These are phyloP conservation scores for Xenopus laevis DNA, from an alignment of 2,113 vertebrate species.

Conservation along the genomic window DNA sequence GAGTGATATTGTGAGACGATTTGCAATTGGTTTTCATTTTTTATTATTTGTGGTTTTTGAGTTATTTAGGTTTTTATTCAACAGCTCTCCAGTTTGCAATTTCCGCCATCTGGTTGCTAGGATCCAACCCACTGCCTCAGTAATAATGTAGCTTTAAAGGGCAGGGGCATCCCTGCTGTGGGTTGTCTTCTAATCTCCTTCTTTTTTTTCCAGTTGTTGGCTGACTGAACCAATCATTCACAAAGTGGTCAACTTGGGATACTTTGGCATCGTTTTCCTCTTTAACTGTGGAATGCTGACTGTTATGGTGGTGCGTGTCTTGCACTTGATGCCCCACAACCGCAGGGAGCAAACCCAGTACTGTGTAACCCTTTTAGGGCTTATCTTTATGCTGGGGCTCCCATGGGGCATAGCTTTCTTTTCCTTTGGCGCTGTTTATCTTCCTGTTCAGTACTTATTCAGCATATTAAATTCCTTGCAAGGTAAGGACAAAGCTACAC, in stretches of 20 bases:
- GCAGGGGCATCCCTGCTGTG: too few species aligned
- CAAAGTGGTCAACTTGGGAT: conserved; percentile 70
- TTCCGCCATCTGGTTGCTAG: too few species aligned
- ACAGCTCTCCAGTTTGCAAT: too few species aligned
- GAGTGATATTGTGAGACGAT: too few species aligned
- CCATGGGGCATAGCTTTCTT: conserved; percentile 83
- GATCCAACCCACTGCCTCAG: too few species aligned
- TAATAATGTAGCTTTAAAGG: too few species aligned
- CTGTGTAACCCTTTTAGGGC: conserved; percentile 67
- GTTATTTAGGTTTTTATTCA: too few species aligned
- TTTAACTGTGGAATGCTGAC: conserved; percentile 75
- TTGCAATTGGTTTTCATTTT: too few species aligned
- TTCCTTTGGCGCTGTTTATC: conserved; percentile 65
- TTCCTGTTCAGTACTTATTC: conserved; percentile 77
- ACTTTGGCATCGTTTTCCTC: conserved; percentile 74
- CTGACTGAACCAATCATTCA: conserved; percentile 67
- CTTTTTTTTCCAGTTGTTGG: conserved; percentile 72
- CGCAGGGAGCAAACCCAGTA: conserved; percentile 54
- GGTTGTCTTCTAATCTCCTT: neutral
- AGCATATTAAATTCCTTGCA: conserved; percentile 84
- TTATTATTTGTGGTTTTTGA: too few species aligned
- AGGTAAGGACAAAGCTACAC: conserved; percentile 54
- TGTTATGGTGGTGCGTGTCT: conserved; percentile 68
- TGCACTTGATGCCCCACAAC: conserved; percentile 53
- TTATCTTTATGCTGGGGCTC: conserved; percentile 79